These are phyloP conservation scores for Tryphoninae sp. DNA, from an alignment of 2,888 invertebrate species.

Conservation along the genomic window DNA sequence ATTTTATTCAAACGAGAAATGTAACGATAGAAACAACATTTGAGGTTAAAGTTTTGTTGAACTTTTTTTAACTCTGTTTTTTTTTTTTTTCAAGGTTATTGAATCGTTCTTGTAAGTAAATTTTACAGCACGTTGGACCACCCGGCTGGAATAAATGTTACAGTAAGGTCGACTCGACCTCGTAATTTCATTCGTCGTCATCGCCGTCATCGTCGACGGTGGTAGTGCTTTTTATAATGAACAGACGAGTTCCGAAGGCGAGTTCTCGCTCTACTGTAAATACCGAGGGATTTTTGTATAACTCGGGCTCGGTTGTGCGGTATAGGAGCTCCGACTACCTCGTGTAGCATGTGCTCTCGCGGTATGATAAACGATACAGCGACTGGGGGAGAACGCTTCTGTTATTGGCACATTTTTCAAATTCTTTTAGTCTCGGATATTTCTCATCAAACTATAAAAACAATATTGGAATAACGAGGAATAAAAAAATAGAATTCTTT, in stretches of 20 bases:
- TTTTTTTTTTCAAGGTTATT: slow-evolving; percentile 5
- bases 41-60: background rate
- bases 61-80: background rate
- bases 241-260: slow-evolving; percentile 6
- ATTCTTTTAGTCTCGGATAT: background rate
- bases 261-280: slow-evolving; percentile 35
- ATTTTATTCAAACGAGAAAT: background rate
- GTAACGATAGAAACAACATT: background rate
- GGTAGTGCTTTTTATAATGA: slow-evolving; percentile 18
- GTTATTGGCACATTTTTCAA: slow-evolving; percentile 8
- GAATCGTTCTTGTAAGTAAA: background rate
- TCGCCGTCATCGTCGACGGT: slow-evolving; percentile 17
- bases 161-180: background rate
- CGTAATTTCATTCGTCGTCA: slow-evolving; percentile 29
- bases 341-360: slow-evolving; percentile 3
- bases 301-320: no score
- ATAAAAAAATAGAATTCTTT: background rate
- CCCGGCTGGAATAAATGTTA: slow-evolving; percentile 25
- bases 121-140: slow-evolving; percentile 38
- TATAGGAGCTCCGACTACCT: background rate
- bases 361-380: background rate
- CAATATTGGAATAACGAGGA: background rate
- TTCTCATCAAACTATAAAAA: background rate
- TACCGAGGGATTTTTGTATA: slow-evolving; percentile 18
- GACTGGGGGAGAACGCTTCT: background rate